phyloP scores from a whole-genome alignment of 2,113 vertebrate species.

The Sander lucioperca region DNA sequence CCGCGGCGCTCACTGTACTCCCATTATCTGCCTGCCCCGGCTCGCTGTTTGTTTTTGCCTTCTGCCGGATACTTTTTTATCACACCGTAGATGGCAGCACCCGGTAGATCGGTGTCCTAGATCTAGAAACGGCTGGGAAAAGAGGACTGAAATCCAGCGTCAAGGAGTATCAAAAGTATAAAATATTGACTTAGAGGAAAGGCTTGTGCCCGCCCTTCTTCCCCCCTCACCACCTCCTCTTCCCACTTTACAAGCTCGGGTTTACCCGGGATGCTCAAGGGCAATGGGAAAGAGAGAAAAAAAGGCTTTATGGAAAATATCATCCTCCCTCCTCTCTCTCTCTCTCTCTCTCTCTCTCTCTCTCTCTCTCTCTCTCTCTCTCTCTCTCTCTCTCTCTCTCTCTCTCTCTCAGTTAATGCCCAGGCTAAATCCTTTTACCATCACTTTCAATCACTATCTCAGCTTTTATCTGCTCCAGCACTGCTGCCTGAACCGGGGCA shows the following conservation, averaged over 20 bases:
- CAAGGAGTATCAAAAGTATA: constrained; percentile 81
- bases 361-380: constrained; percentile 56
- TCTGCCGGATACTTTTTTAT: constrained; percentile 72
- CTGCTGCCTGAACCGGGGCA: constrained; percentile 87
- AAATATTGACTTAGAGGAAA: constrained; percentile 82
- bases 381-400: constrained; percentile 66
- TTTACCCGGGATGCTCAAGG: constrained; percentile 87
- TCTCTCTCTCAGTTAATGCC: constrained; percentile 87
- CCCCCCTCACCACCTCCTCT: constrained; percentile 60
- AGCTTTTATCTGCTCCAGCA: constrained; percentile 88
- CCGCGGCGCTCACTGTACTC: constrained; percentile 67
- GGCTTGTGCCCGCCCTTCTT: constrained; percentile 71
- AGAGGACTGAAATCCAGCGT: constrained; percentile 70
- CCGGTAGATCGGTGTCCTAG: constrained; percentile 75
- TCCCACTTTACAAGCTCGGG: constrained; percentile 82
- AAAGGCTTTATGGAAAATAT: constrained; percentile 86
- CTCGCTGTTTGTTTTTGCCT: constrained; percentile 64
- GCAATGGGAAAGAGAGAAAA: constrained; percentile 84
- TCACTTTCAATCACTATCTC: constrained; percentile 93
- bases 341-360: constrained; percentile 30
- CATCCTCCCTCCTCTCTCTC: constrained; percentile 71
- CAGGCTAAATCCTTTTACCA: constrained; percentile 91
- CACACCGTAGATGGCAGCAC: constrained; percentile 66
- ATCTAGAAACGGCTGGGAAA: constrained; percentile 64
- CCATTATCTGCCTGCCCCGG: constrained; percentile 50